Evolutionary conservation across 2,113 vertebrate genomes (phyloP), one percentile per base, ranked within the genome.

Genomic region (Scomber scombrus): DNA sequence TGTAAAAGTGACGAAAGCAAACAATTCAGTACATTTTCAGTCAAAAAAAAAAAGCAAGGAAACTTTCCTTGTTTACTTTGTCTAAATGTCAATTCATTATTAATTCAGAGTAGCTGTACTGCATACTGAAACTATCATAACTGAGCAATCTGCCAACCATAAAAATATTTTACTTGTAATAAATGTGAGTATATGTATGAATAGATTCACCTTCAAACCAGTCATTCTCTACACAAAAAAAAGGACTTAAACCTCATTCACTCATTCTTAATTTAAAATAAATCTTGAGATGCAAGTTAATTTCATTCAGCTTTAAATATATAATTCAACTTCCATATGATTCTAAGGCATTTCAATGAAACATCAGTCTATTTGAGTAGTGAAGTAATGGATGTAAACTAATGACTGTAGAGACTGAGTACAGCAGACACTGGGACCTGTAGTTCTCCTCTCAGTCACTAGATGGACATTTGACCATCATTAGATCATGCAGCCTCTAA

Each of bases 31-130:
- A 29, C 3, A 52, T 69, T 68, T 64, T 70, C 43, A 71, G 16
- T 72, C 15, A 76, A 76, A 50, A 2, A 75, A 82, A 80, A 46
- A 72, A 75, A 73, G 65, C 23, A 71, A 77, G 57, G 31, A 55
- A 71, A 58, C 18, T 4, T 54, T 80, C 43, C 29, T 75, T 65
- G 13, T 67, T 56, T 46, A 68, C 19, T 52, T 46, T 55, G 56
- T 68, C 21, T 78, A 23, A 71, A 75, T 81, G n/a, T 68, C 43
- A 23, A 85, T 79, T 71, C 49, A 71, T 72, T 81, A 16, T 68
- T 47, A 23, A 85, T 79, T 71, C 49, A 75, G 58, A 70, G 52
- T 45, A 86, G 23, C 49, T 40, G 21, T 29, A 50, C 2, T 21
- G 34, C 73, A 61, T 11, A 49, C 8, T 70, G 46, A 56, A 58